A percentile compares a stretch with the other conserved stretches of the same genome.
These are phyloP conservation scores for Trilocha varians DNA, from an alignment of 2,888 invertebrate species.

Conservation along the genomic window DNA sequence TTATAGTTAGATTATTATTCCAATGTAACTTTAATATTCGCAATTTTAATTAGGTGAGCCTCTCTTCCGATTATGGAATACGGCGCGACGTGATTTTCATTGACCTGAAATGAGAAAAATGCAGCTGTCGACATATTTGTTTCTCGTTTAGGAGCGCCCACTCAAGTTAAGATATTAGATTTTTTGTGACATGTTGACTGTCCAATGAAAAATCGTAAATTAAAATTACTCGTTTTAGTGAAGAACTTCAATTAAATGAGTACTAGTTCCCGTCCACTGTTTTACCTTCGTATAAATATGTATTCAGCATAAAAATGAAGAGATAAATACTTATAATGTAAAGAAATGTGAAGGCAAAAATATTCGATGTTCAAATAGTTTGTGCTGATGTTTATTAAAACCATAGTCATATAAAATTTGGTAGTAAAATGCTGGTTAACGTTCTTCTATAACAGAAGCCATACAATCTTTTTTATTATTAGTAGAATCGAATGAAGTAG, in stretches of 20 bases:
- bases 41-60: slow-evolving; percentile 37
- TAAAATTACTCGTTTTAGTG: neutral
- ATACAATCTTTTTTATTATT: no score
- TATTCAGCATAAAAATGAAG: no score
- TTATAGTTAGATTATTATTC: no score
- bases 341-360: no score
- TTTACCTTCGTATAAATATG: no score
- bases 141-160: slow-evolving; percentile 16
- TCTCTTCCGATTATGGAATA: slow-evolving; percentile 37
- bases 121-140: slow-evolving; percentile 33
- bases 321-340: no score
- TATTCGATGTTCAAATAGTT: no score
- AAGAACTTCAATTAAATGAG: neutral
- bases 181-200: slow-evolving; percentile 1
- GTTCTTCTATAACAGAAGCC: no score
- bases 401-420: no score
- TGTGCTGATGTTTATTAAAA: no score
- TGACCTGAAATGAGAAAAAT: slow-evolving; percentile 64
- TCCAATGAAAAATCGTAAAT: neutral
- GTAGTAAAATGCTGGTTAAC: no score
- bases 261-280: no score
- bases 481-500: neutral
- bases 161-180: slow-evolving; percentile 14
- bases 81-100: slow-evolving; percentile 48
- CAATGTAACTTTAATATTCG: slow-evolving; percentile 5